Evolutionary conservation across 2,888 invertebrate genomes (phyloP), one percentile per base, ranked within the genome.

Genomic region (Romanomermis culicivorax): DNA sequence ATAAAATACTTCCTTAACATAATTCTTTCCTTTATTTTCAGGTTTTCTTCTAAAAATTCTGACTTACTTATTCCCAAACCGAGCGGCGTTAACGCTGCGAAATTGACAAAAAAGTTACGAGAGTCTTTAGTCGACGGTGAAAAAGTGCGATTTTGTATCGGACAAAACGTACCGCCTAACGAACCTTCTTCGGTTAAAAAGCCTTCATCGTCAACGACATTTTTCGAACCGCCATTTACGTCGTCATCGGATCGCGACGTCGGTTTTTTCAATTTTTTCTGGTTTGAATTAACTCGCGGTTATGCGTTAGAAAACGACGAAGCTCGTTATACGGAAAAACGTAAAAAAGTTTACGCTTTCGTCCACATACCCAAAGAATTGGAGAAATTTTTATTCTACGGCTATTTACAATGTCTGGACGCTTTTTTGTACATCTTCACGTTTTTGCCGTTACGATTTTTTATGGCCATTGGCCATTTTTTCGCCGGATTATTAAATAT

Each of bases 371-470:
- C 1, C 77, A 81, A 63, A 86, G 93, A 72, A 76, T 70, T 60
- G 71, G 75, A 71, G 70, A 71, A 85, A 64, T 89, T 89, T 66
- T 84, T 91, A 81, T 78, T 78, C 1, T 91, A 87, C 74, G 91
- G 89, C 30, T 85, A 88, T 65, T 81, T 89, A 72, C 74, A 80
- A 72, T 95, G 95, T 74, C 82, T 86, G 29, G 97, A 99, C 73
- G 91, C 93, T 24, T 87, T 99, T 72, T 76, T 95, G 54, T 95
- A 88, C 75, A 82, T 95, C 55, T 93, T 93, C 71, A 95, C 97
- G 54, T 91, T 95, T 75, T 76, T 97, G 62, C 97, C 97, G 17
- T 73, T 97, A 58, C 77, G 97, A 61, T 87, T 93, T 69, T 67
- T 85, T 36, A 77, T 93, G 71, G 88, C 88, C 49, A 72, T 85